Base-by-base conservation (phyloP, 2,113 vertebrate species). In the Clarias magur region DNA sequence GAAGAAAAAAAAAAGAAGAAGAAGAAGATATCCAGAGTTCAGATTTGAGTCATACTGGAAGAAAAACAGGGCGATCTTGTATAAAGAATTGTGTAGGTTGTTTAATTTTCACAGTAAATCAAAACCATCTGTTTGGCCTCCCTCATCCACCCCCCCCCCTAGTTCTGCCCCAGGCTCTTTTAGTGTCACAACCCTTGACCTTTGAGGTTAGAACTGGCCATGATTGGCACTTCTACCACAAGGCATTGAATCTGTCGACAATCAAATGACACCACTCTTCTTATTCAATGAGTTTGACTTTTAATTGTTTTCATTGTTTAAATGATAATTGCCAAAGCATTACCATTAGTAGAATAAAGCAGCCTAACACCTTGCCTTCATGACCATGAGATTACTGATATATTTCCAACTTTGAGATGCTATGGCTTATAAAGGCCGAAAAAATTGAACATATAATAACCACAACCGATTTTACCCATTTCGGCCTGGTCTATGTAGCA, bases 81-180 rank as follows among this genome's bases (percentile, higher is more conserved):
- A 42, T 17, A 60, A 5, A 65, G 8, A 57, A 68, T 57, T 73
- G 38, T 72, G 6, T 72, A 75, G 84, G 60, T 68, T 80, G 34
- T 73, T 67, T 80, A 48, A 59, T 84, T 56, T 75, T 85, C 42
- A 4, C 9, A 42, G 65, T n/a, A 73, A 73, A 88, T 88, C 78
- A 80, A 88, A 80, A 80, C 68, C 89, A 84, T 89, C 80, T 89
- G 88, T 87, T 85, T 87, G 63, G 63, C 54, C 75, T 79, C 75
- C 21, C 27, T 42, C 87, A 48, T 48, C 48, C 48, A 48, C 42
- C 72, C 53, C 73, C 75, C 19, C 27, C 42, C 87, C 81, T 84
- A 86, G 86, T 90, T 88, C 81, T 87, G 72, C 86, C 82, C 59
- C 62, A 65, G 73, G 59, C 84, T 78, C 23, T 76, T 78, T 75